Percentiles rank a stretch among this genome's conserved stretches.
Evolutionary conservation across 2,797 vertebrate species (phyloP).

Genomic region (Molossus alvarezi): DNA sequence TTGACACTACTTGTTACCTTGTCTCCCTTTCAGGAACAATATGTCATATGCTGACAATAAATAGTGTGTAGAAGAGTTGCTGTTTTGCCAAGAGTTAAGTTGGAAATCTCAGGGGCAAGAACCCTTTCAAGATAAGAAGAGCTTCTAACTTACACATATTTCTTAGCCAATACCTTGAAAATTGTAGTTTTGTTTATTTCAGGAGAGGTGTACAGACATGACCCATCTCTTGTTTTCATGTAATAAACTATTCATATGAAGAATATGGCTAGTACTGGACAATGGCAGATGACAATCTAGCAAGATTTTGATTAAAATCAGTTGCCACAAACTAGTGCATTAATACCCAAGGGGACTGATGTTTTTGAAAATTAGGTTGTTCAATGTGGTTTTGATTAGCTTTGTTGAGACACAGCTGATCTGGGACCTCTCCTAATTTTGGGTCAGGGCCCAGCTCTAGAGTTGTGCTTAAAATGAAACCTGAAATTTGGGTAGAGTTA

Average conservation of each 20-base stretch:
- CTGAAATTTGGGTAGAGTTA: neutral
- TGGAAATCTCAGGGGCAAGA: neutral
- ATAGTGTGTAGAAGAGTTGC: neutral
- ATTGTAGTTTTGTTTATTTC: constrained; percentile 8
- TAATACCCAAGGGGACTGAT: neutral
- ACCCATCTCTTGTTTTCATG: neutral
- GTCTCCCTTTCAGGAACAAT: constrained; percentile 41
- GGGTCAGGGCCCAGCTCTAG: neutral
- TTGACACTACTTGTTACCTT: constrained; percentile 64
- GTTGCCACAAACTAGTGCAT: constrained; percentile 1
- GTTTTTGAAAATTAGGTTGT: neutral
- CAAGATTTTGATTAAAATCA: constrained; percentile 44
- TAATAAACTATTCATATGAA: neutral
- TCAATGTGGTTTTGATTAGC: neutral
- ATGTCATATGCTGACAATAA: constrained; percentile 71
- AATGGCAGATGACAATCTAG: neutral
- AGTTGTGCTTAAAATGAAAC: neutral
- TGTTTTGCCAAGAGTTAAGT: constrained; percentile 66
- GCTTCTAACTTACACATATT: neutral
- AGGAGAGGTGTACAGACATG: neutral
- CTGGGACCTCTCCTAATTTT: neutral
- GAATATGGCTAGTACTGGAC: neutral
- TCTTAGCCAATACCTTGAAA: constrained; percentile 50
- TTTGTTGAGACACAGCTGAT: neutral
- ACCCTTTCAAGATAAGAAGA: constrained; percentile 65